A percentile compares a stretch with the other conserved stretches of the same genome.
Conservation (phyloP, 2,797 vertebrate genomes). For the Synaphobranchus kaupii region DNA sequence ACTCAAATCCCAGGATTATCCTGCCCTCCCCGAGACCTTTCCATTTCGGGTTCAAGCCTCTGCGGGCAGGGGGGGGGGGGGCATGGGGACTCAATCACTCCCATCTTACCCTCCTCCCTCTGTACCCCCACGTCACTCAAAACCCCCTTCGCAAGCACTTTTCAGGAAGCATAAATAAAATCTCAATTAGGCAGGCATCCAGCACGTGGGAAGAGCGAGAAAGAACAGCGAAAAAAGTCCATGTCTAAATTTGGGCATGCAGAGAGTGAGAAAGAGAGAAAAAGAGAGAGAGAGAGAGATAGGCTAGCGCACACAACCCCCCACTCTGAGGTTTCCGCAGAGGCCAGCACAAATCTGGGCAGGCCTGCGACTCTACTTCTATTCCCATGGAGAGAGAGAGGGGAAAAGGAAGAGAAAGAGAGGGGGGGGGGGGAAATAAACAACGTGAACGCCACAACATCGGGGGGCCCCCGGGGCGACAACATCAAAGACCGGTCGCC, state of each 20-base stretch:
- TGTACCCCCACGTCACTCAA: not conserved
- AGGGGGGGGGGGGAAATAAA: not conserved
- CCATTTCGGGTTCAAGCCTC: constrained; percentile 18
- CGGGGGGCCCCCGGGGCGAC: not conserved
- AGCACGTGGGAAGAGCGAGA: constrained; percentile 17
- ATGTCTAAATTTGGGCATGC: constrained; percentile 36
- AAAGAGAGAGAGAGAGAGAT: constrained; percentile 25
- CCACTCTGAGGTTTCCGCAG: constrained; percentile 6
- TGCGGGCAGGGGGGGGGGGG: not conserved
- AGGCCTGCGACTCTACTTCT: constrained; percentile 18
- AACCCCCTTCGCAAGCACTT: constrained; percentile 21
- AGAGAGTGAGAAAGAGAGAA: constrained; percentile 22
- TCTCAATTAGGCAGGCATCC: constrained; percentile 40
- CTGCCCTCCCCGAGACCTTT: constrained; percentile 21
- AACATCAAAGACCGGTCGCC: not conserved
- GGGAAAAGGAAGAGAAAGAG: no score
- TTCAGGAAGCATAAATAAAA: constrained; percentile 35
- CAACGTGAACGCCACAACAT: not conserved
- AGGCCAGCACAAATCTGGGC: not conserved
- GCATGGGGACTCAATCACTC: not conserved
- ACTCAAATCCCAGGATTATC: constrained; percentile 11
- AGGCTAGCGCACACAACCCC: constrained; percentile 23
- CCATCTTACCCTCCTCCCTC: not conserved
- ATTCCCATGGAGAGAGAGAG: constrained; percentile 29
- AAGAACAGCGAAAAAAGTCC: not conserved